Evolutionary conservation across 2,113 vertebrate species (phyloP).

Genomic region (Hymenochirus boettgeri): DNA sequence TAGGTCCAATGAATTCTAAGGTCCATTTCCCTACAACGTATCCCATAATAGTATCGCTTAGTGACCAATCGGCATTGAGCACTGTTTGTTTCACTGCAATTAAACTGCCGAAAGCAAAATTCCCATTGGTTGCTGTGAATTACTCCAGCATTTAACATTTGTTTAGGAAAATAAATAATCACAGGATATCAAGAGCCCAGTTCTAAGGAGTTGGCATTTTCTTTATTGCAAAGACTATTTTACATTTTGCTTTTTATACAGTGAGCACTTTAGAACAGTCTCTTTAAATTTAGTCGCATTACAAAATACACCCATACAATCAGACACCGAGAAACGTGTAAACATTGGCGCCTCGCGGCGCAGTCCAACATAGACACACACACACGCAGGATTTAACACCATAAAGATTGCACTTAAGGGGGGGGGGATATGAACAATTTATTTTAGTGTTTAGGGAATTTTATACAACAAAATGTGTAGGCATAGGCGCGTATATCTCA

Average conservation of each 20-base stretch:
- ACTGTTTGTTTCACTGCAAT: no score
- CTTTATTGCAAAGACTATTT: constrained; percentile 66
- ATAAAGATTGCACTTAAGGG: constrained; percentile 1
- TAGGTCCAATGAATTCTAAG: no score
- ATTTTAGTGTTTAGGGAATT: no score
- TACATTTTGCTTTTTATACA: constrained; percentile 58
- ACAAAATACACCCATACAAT: constrained; percentile 58
- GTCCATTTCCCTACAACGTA: no score
- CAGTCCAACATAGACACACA: constrained; percentile 16
- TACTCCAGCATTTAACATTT: no score
- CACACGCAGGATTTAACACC: not conserved
- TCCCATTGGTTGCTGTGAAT: no score
- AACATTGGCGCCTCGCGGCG: constrained; percentile 21
- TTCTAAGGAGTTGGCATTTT: constrained; percentile 49
- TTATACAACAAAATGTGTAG: no score
- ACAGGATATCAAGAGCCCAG: not conserved
- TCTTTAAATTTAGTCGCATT: constrained; percentile 56
- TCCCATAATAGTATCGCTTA: no score
- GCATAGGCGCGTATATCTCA: no score
- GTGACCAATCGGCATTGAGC: not conserved
- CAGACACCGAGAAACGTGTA: constrained; percentile 31
- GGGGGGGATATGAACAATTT: no score
- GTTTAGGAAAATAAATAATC: not conserved
- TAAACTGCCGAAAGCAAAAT: no score
- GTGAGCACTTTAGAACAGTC: constrained; percentile 53